Evolutionary conservation across 2,888 invertebrate genomes (phyloP).

Genomic region (Limnephilus lunatus): DNA sequence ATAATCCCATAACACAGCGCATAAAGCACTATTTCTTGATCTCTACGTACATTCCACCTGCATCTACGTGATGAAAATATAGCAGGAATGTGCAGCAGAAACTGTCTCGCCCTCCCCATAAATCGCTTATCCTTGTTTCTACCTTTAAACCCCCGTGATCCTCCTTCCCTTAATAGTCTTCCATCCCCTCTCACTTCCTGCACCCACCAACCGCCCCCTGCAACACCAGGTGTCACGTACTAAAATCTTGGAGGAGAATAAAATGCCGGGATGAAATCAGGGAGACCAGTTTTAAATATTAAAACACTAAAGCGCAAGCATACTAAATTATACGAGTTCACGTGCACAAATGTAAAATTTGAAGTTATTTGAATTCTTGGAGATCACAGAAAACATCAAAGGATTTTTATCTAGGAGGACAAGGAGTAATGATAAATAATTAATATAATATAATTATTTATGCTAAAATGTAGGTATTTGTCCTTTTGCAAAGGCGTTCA

Average conservation of each 20-base stretch:
- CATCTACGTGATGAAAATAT: conserved; percentile 35
- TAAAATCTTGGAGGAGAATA: conserved; percentile 59
- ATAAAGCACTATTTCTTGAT: not conserved
- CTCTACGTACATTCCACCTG: not conserved
- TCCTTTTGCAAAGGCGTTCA: not conserved
- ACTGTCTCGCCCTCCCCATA: conserved; percentile 41
- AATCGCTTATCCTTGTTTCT: conserved; percentile 53
- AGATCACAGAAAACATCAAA: not conserved
- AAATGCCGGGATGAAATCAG: conserved; percentile 45
- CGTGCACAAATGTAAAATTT: not conserved
- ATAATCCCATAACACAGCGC: conserved; percentile 15
- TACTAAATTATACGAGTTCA: not conserved
- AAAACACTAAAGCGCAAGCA: not conserved
- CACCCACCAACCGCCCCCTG: conserved; percentile 18
- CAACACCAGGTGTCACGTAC: conserved; percentile 63
- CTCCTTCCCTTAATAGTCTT: conserved; percentile 48
- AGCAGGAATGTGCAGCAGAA: conserved; percentile 25
- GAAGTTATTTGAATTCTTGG: not conserved
- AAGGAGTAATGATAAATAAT: not conserved
- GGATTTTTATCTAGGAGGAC: not conserved
- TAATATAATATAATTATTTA: not conserved
- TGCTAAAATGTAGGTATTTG: too few relatives aligned
- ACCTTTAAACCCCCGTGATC: conserved; percentile 38
- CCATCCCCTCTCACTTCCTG: not conserved
- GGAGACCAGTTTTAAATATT: conserved; percentile 31